These are phyloP conservation scores for Tragelaphus imberbis DNA, from an alignment of 2,113 vertebrate species.

Conservation along the genomic window DNA sequence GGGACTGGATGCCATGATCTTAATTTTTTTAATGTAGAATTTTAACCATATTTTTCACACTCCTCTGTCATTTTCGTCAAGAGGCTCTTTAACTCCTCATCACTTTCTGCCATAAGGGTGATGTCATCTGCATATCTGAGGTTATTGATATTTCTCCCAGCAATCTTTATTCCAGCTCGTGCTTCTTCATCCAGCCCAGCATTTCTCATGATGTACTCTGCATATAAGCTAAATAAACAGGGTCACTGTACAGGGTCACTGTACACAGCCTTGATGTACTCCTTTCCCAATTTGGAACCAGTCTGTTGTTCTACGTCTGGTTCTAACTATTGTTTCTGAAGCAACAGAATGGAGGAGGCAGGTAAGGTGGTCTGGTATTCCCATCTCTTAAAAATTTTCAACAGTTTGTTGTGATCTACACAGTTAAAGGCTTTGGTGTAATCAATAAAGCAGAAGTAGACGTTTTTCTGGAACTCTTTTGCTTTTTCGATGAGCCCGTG, in stretches of 20 bases:
- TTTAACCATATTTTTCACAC: background rate
- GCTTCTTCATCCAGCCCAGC: background rate
- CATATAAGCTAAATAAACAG: background rate
- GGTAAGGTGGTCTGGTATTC: background rate
- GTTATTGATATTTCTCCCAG: background rate
- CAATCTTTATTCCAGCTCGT: background rate
- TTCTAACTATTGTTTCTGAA: background rate
- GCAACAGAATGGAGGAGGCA: background rate
- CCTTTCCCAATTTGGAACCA: background rate
- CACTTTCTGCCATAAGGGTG: background rate
- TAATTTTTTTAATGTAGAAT: background rate
- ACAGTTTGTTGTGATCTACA: background rate
- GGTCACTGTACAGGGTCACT: background rate
- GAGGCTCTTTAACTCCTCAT: background rate
- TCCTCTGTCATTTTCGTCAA: background rate
- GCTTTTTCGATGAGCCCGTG: accelerated
- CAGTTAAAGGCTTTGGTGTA: background rate
- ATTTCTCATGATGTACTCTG: background rate
- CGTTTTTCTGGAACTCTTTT: background rate
- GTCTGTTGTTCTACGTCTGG: background rate
- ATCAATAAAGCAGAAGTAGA: background rate
- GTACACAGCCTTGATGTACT: background rate
- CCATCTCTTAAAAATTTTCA: background rate
- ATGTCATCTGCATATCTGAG: background rate
- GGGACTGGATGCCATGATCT: background rate